phyloP scores from a whole-genome alignment of 1,140 invertebrate genomes.

The Ridgeia piscesae region DNA sequence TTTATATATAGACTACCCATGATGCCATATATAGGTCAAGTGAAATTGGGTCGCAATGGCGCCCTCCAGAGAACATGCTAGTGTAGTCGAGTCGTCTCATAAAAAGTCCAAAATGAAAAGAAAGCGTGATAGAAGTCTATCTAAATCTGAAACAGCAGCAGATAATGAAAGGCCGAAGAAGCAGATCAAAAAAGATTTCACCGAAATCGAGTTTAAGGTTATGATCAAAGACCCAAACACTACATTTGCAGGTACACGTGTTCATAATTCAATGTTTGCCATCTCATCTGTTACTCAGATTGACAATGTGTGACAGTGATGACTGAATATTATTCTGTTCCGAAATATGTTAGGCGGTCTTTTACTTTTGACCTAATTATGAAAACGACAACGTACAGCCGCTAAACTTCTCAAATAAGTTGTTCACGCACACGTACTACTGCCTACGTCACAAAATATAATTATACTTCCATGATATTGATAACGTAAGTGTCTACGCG shows the following conservation, averaged over 20 bases:
- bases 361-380: no score
- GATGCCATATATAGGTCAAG: neutral
- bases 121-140: neutral
- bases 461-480: no score
- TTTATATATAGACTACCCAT: neutral
- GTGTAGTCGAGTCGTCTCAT: neutral
- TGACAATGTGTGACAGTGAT: no score
- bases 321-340: no score
- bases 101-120: neutral
- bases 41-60: constrained; percentile 18
- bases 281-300: no score
- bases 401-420: no score
- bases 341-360: no score
- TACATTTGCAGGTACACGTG: constrained; percentile 14
- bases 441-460: no score
- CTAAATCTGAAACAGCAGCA: neutral
- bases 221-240: constrained; percentile 10
- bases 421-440: no score
- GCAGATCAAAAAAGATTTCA: constrained; percentile 9
- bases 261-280: neutral
- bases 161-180: constrained; percentile 6
- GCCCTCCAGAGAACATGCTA: neutral
- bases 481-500: no score
- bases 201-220: constrained; percentile 18
- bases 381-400: no score